Percentiles rank a stretch among this genome's conserved stretches.
phyloP scores from a whole-genome alignment of 2,888 invertebrate species.

The Papilio demoleus region DNA sequence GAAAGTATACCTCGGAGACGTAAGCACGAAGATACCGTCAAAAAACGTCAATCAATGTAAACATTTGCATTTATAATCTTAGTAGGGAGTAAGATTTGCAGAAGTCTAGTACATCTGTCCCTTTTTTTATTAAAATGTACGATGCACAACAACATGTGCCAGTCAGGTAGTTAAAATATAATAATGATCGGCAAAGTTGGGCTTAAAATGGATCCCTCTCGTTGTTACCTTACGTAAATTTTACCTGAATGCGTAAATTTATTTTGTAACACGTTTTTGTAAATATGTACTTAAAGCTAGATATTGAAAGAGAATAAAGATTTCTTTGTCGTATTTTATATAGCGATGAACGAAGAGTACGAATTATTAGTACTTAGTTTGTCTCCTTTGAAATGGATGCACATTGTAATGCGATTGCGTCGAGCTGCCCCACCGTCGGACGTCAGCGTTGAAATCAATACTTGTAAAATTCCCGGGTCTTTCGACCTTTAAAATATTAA shows the following conservation, averaged over 20 bases:
- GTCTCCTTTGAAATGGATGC: conserved; percentile 7
- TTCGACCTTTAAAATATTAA: conserved; percentile 41
- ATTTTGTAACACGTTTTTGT: neutral
- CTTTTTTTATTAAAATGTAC: too few species aligned
- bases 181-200: neutral
- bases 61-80: too few species aligned
- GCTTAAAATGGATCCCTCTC: neutral
- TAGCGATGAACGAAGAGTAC: neutral
- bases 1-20: too few species aligned
- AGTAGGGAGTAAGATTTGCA: too few species aligned
- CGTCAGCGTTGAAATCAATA: conserved; percentile 34
- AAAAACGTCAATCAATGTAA: too few species aligned
- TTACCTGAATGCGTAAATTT: neutral
- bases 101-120: too few species aligned
- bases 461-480: conserved; percentile 37
- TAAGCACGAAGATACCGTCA: too few species aligned
- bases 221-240: conserved; percentile 5
- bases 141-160: neutral
- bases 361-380: neutral
- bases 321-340: conserved; percentile 4
- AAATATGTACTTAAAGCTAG: conserved; percentile 5
- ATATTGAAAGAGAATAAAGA: neutral
- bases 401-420: conserved; percentile 4
- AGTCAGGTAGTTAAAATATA: neutral
- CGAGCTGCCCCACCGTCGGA: neutral